Base-by-base conservation (phyloP, 2,888 invertebrate genomes). In the Masnerella sp. region DNA sequence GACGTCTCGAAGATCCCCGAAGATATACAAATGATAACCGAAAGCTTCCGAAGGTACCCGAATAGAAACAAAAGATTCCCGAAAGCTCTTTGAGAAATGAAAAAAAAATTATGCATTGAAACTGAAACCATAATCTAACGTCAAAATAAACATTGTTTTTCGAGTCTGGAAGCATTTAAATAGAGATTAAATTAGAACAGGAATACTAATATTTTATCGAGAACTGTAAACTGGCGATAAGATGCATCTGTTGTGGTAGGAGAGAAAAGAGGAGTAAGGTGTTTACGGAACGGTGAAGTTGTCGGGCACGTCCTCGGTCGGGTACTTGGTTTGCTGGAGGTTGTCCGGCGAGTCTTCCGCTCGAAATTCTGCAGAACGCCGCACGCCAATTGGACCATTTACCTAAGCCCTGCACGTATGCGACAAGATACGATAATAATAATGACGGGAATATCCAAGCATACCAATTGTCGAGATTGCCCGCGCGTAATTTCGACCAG, bases 381-480 rank as follows among this genome's bases (percentile, higher is more conserved):
- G 45, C 28, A 20, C 38, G 47, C 30, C 69, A 43, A 69, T 69
- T 69, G 59, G 61, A 30, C 18, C 43, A 51, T 52, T 69, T 54
- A 61, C 61, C 47, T 38, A 61, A 47, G 40, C 59, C 59, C 28
- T 32, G 68, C 68, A 68, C 68, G 68, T 68, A 51, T 28, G 40
- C 43, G 36, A 43, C 58, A 52, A 68, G 68, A 68, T 59, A 68
- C 58, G 68, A 68, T 68, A 59, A 59, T 68, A 68, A 68, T 68
- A 68, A 59, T 45, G 59, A 36, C 40, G 18, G 40, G 59, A 20
- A 38, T 56, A 64, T 12, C 38, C 38, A 14, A 49, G 52, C 56
- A 62, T 62, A 62, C 54, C 54, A 70, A 70, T 62, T 22, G 22
- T 47, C 40, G 14, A 51, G 58, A 43, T 51, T 58, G 36, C 43